Conservation (phyloP, 2,113 vertebrate genomes). For the Campylomormyrus tamandua region DNA sequence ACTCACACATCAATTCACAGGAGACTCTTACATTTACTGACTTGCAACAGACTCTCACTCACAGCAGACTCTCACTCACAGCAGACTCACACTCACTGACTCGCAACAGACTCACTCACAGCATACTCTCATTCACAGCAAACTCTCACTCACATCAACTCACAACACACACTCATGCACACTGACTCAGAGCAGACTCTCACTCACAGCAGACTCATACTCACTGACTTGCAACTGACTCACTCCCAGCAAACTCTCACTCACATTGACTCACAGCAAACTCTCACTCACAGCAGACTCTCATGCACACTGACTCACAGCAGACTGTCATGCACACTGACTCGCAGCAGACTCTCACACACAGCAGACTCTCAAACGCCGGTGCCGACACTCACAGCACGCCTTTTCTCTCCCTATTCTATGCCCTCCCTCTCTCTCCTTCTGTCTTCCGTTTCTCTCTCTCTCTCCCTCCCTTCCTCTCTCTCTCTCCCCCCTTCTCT, state of each 20-base stretch:
- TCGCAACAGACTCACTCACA: not conserved
- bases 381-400: not conserved
- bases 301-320: not conserved
- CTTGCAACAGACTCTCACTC: not conserved
- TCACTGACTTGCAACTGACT: not conserved
- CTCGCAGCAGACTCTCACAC: not conserved
- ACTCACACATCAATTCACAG: not conserved
- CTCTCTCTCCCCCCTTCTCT: not conserved
- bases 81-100: not conserved
- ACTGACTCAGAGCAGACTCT: not conserved
- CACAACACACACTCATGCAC: not conserved
- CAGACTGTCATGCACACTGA: not conserved
- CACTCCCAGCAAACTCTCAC: not conserved
- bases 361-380: not conserved
- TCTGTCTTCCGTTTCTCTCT: not conserved
- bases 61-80: not conserved
- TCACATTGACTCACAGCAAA: not conserved
- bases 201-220: not conserved
- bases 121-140: not conserved
- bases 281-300: not conserved
- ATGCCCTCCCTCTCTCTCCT: slow-evolving; percentile 16
- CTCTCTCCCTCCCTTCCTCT: not conserved
- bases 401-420: slow-evolving; percentile 1
- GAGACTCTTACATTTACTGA: not conserved
- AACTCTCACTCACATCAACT: not conserved